These are phyloP conservation scores for Chrysochloris asiatica DNA, from an alignment of 2,113 vertebrate genomes.

Conservation along the genomic window DNA sequence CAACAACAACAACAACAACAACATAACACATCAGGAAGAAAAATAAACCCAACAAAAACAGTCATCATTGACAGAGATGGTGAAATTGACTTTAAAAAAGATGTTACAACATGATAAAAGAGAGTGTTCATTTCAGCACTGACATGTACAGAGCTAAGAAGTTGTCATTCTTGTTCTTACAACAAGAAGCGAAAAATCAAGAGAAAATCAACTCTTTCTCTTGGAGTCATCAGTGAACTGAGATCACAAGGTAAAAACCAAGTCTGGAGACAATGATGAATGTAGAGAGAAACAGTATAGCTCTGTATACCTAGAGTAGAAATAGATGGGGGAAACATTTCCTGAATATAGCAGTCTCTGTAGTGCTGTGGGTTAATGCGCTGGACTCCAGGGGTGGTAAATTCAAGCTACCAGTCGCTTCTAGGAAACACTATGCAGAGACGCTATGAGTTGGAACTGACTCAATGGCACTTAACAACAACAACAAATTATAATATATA, in stretches of 20 bases:
- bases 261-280: no score
- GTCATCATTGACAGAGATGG: not conserved
- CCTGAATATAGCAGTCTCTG: no score
- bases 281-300: no score
- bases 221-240: not conserved
- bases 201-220: not conserved
- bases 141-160: not conserved
- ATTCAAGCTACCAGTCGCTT: no score
- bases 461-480: no score
- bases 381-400: no score
- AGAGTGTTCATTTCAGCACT: not conserved
- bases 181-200: not conserved
- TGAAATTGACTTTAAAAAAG: not conserved
- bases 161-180: not conserved
- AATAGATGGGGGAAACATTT: no score
- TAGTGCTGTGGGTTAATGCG: no score
- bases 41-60: not conserved
- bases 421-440: no score
- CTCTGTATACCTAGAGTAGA: no score
- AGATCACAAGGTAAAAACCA: not conserved
- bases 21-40: not conserved
- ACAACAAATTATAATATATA: no score
- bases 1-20: not conserved
- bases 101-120: not conserved
- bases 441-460: no score